Conservation (phyloP, 2,113 vertebrate genomes). For the Passerina amoena region DNA sequence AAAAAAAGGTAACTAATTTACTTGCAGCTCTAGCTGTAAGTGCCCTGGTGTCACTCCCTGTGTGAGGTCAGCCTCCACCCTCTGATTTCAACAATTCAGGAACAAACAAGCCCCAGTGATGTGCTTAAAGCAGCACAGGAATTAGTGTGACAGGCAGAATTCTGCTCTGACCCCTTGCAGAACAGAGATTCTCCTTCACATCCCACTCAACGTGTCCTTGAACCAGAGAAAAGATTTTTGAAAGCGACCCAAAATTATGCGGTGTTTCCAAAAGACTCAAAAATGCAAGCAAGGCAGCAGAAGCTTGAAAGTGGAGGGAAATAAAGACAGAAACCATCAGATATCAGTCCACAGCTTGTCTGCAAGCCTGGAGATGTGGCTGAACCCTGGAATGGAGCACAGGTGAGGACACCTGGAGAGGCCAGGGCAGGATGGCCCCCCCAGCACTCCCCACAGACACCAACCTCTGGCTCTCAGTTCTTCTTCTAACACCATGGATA, state of each 20-base stretch:
- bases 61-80: background rate
- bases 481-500: background rate
- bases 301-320: background rate
- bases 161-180: background rate
- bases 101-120: background rate
- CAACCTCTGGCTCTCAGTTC: background rate
- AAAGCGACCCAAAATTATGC: background rate
- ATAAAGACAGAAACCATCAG: background rate
- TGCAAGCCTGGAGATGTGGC: background rate
- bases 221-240: background rate
- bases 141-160: background rate
- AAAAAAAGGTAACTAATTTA: background rate
- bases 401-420: background rate
- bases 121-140: background rate
- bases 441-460: background rate
- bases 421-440: background rate
- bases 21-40: background rate
- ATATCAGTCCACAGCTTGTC: background rate
- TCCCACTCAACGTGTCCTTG: background rate
- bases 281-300: background rate
- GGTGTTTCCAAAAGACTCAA: background rate
- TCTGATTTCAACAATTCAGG: background rate
- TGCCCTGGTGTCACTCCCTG: background rate
- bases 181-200: conserved; percentile 10
- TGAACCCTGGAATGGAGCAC: background rate